These are phyloP conservation scores for Meliscaeva auricollis DNA, from an alignment of 2,888 invertebrate genomes.

Conservation along the genomic window DNA sequence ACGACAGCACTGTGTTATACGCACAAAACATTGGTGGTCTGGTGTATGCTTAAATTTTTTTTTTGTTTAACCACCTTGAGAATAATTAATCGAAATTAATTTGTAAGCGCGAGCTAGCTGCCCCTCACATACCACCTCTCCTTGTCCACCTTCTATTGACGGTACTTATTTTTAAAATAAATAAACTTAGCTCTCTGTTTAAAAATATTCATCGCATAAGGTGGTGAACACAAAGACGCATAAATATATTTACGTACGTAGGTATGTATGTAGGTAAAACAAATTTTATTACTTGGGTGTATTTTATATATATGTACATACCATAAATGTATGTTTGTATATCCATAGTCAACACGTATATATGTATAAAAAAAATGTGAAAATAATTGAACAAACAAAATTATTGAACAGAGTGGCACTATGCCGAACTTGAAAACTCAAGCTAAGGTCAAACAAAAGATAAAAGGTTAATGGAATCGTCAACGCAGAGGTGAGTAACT, in stretches of 20 bases:
- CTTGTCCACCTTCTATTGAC: slow-evolving; percentile 11
- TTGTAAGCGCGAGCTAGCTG: slow-evolving; percentile 37
- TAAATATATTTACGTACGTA: not conserved
- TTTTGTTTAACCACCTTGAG: slow-evolving; percentile 65
- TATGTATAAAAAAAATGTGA: slow-evolving; percentile 41
- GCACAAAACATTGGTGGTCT: slow-evolving; percentile 7
- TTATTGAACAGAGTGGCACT: slow-evolving; percentile 57
- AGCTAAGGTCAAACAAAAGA: slow-evolving; percentile 73
- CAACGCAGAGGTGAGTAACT: slow-evolving; percentile 64
- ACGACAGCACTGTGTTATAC: slow-evolving; percentile 13
- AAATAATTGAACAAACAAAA: slow-evolving; percentile 73
- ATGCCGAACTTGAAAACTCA: slow-evolving; percentile 71
- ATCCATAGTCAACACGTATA: not conserved
- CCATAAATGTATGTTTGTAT: not conserved
- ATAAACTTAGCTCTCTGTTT: slow-evolving; percentile 16
- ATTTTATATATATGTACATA: not conserved
- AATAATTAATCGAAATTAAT: slow-evolving; percentile 70
- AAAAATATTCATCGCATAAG: slow-evolving; percentile 30
- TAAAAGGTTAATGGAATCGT: slow-evolving; percentile 71
- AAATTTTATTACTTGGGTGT: not conserved
- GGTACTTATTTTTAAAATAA: slow-evolving; percentile 40
- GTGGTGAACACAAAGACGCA: slow-evolving; percentile 25
- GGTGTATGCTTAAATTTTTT: slow-evolving; percentile 42
- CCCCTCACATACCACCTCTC: slow-evolving; percentile 1
- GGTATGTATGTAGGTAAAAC: not conserved